A percentile compares a stretch with the other conserved stretches of the same genome.
phyloP scores from a whole-genome alignment of 2,113 vertebrate species.

The Mus spicilegus region DNA sequence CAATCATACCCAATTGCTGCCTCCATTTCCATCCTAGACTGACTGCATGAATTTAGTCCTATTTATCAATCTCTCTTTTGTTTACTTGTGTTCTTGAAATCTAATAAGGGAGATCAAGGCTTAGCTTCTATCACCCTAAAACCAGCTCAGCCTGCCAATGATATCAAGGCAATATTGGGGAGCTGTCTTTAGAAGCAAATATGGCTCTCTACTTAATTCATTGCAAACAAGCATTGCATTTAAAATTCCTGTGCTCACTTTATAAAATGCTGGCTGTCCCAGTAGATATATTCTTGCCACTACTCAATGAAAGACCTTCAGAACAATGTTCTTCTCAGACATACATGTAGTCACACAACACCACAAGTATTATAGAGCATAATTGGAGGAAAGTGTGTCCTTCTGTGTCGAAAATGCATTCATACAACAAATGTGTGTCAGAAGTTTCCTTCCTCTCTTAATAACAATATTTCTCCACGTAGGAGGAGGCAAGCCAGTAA shows the following conservation, averaged over 20 bases:
- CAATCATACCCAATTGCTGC: neutral
- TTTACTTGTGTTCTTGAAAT: constrained; percentile 69
- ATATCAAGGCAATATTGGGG: constrained; percentile 27
- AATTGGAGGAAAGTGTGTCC: neutral
- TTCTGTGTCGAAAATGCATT: neutral
- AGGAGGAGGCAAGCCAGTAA: neutral
- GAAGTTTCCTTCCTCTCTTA: neutral
- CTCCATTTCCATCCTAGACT: constrained; percentile 31
- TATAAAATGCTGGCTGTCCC: neutral
- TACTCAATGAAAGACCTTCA: neutral
- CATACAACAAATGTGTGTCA: neutral
- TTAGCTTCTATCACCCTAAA: constrained; percentile 63
- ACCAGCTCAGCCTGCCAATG: constrained; percentile 55
- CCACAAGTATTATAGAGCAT: neutral
- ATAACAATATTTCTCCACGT: neutral
- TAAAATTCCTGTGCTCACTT: constrained; percentile 7
- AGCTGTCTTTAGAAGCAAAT: constrained; percentile 56
- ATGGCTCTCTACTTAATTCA: constrained; percentile 50
- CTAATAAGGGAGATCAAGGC: constrained; percentile 13
- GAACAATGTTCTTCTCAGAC: neutral
- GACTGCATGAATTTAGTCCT: neutral
- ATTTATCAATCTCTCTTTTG: constrained; percentile 65
- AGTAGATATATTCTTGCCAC: neutral
- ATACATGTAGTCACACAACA: neutral
- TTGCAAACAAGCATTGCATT: constrained; percentile 13